Base-by-base conservation (phyloP, 2,888 invertebrate species). In the Ectropis crepuscularia region DNA sequence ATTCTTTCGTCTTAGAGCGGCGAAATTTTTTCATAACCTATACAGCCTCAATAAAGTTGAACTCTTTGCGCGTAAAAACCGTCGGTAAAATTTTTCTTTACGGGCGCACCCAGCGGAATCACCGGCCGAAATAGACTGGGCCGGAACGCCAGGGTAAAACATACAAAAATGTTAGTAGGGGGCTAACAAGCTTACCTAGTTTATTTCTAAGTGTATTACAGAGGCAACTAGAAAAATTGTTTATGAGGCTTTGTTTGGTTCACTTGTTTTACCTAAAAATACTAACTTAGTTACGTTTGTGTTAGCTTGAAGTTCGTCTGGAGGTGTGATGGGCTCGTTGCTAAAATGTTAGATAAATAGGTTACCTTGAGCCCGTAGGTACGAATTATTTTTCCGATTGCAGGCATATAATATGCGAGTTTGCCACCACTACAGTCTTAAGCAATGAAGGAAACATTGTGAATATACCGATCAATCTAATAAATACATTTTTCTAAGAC, bases 1-100 rank as follows among this genome's bases (percentile, higher is more conserved):
- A 74, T 79, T 78, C 74, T 67, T 69, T 65, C 67, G 41, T 70
- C 66, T 65, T 60, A 50, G 71, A 71, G 66, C 73, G 72, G 68
- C 74, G 74, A 74, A 72, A 74, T 74, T 77, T 78, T 75, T 80
- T 80, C 78, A 79, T 82, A 81, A 77, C 77, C 78, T 74, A 77
- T 80, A 79, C 74, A 75, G 72, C 71, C 75, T 63, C 67, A 70
- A 79, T 81, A 83, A 84, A 81, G 71, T 77, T 79, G 75, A 80
- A 80, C 78, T 76, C 75, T 74, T 73, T 72, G 72, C 72, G 71
- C 75, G 77, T 79, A 81, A 65, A 63, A 80, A 77, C 69, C 68
- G 72, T 76, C 65, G 74, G 79, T 80, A 79, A 81, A 77, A 77
- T 76, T 80, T 80, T 81, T 82, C 80, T 81, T 80, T 77, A 74